Evolutionary conservation across 35 echinoderm and acorn worm species (phyloP), one percentile per base, ranked within the genome.

Genomic region (Lytechinus variegatus): DNA sequence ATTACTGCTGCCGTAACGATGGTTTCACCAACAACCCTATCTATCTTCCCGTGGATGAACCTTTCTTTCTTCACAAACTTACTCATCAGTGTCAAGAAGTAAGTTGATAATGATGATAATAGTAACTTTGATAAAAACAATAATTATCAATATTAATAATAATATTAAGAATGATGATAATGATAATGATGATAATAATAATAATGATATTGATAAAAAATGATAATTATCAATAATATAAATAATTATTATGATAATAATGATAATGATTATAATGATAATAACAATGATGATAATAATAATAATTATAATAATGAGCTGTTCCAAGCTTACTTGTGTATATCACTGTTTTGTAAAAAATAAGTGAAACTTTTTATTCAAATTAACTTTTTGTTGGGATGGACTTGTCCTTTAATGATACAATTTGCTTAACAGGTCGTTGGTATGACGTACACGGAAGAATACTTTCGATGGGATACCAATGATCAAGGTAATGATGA

Each of bases 1-100:
- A 95, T 54, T 98, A 96, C 95, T 98, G 97, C 55, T 98, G 97
- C 53, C 52, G 95, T 9, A 86, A 95, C 51, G 96, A 98, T 54
- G 97, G 97, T 1, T 93, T 92, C 44, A 89, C 97, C 5, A 86
- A 89, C 56, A 96, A 92, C 27, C 95, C 95, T 4, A 91, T 98
- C 72, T 93, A 86, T 9, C 90, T 98, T 21, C 97, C 97, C 0
- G 94, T 89, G 0, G 95, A 95, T 54, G 86, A 88, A 9, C 94
- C 97, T 0, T 98, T 98, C 94, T 92, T 94, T 24, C 94, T 98
- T 6, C 94, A 95, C 27, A 94, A 89, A 54, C 61, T 53, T 14
- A 96, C 89, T 12, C 88, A 95, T 21, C 44, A 95, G 9, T 98
- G 97, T 61, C 97, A 98, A 86, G 71, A 92, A 86, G 96, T 96